Evolutionary conservation across 1,140 invertebrate species (phyloP), one percentile per base, ranked within the genome.

Genomic region (Spodoptera frugiperda): DNA sequence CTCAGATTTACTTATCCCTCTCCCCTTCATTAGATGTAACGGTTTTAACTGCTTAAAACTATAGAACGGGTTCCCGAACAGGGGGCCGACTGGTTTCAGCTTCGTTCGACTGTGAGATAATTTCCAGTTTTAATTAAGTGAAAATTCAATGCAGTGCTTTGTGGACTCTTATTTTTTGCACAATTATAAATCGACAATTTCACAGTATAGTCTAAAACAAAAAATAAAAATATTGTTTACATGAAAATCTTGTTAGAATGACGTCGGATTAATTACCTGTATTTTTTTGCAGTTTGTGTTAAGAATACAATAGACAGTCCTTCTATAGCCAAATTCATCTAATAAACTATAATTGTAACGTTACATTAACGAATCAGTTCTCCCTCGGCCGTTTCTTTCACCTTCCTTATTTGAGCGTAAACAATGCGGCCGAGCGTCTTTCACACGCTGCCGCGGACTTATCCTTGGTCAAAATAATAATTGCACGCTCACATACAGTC

Each of bases 381-480:
- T 84, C 73, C 78, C 86, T 86, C 82, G 82, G 82, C 83, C 78
- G 86, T 88, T 89, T 91, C 88, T 91, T 93, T 87, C 82, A 90
- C 86, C 84, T 91, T 88, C 86, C 88, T 92, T 93, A 91, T 91
- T 93, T 91, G 86, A 91, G 89, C 90, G 91, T 94, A 94, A 92
- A 94, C 92, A 93, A 93, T 92, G 86, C 84, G 81, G 84, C 84
- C 84, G 87, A 89, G 87, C 87, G 90, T 91, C 90, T 92, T 93
- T 94, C 91, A 91, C 91, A 93, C 92, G 92, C 90, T 89, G 86
- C 88, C 80, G 87, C 84, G 88, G 91, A 89, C 88, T 91, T 88
- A 92, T 93, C 89, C 91, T 87, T 93, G 92, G 91, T 94, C 92
- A 94, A 94, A 79, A 94, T 93, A 94, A 94, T 94, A 94, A 94